Evolutionary conservation across 1,140 invertebrate genomes (phyloP).

Genomic region (Cylas formicarius): DNA sequence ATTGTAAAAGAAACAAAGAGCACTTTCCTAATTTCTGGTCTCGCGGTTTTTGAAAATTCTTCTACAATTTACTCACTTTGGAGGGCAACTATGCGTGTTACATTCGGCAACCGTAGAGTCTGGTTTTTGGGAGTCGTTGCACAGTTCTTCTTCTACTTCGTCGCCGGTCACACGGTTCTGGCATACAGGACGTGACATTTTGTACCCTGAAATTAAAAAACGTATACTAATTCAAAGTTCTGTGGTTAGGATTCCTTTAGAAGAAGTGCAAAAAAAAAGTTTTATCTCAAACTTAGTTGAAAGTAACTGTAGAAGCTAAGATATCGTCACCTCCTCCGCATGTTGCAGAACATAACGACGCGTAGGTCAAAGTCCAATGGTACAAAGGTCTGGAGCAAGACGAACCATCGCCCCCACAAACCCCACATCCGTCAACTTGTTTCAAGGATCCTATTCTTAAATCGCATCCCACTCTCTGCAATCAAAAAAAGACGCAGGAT

Average conservation of each 20-base stretch:
- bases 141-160: conserved; percentile 69
- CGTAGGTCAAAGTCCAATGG: conserved; percentile 74
- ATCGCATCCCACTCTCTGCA: conserved; percentile 85
- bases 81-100: conserved; percentile 77
- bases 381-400: conserved; percentile 70
- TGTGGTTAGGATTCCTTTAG: background rate
- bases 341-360: conserved; percentile 75
- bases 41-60: too few relatives aligned
- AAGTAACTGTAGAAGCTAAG: conserved; percentile 10
- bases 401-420: conserved; percentile 83
- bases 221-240: background rate
- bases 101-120: conserved; percentile 68
- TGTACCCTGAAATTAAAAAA: conserved; percentile 59
- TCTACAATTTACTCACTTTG: conserved; percentile 71
- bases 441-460: conserved; percentile 75
- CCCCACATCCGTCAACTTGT: conserved; percentile 79
- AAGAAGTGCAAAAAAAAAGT: conserved; percentile 3
- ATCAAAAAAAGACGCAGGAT: conserved; percentile 32
- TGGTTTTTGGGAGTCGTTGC: conserved; percentile 67
- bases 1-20: too few relatives aligned
- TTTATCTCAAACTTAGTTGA: conserved; percentile 1
- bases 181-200: conserved; percentile 73
- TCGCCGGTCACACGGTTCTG: conserved; percentile 63
- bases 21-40: too few relatives aligned
- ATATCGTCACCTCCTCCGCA: conserved; percentile 80